A percentile compares a stretch with the other conserved stretches of the same genome.
These are phyloP conservation scores for Heptranchias perlo DNA, from an alignment of 2,113 vertebrate species.

Conservation along the genomic window DNA sequence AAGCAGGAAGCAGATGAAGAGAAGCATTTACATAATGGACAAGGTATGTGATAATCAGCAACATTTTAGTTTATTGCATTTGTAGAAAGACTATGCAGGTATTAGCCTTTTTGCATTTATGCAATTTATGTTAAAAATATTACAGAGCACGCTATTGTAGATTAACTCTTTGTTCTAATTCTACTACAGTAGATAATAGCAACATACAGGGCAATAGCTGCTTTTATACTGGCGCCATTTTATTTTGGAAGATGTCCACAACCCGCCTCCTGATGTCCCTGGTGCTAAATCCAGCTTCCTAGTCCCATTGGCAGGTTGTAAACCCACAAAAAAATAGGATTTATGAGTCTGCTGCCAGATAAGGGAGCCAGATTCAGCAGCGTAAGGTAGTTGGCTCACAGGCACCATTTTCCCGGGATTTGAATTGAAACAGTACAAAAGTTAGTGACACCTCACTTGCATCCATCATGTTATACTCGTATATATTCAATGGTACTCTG, in stretches of 20 bases:
- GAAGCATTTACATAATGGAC: conserved; percentile 79
- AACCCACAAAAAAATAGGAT: neutral
- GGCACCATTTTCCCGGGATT: neutral
- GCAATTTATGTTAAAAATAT: neutral
- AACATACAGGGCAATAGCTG: neutral
- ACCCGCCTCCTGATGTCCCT: neutral
- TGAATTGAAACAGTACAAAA: neutral
- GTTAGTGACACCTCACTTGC: neutral
- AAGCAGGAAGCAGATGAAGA: conserved; percentile 95
- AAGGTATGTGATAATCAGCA: conserved; percentile 17
- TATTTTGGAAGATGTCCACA: neutral
- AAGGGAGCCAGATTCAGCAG: neutral
- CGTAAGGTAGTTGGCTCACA: neutral
- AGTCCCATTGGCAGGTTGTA: neutral
- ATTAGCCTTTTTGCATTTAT: neutral
- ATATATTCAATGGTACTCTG: neutral
- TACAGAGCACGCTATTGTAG: neutral
- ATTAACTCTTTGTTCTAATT: neutral
- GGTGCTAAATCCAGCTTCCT: neutral
- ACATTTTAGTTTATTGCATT: neutral
- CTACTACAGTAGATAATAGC: neutral
- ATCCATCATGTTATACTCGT: neutral
- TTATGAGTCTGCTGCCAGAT: neutral
- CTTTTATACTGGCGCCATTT: neutral
- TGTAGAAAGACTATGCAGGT: neutral